These are phyloP conservation scores for Elanus axillaris DNA, from an alignment of 2,113 vertebrate species.

Conservation along the genomic window DNA sequence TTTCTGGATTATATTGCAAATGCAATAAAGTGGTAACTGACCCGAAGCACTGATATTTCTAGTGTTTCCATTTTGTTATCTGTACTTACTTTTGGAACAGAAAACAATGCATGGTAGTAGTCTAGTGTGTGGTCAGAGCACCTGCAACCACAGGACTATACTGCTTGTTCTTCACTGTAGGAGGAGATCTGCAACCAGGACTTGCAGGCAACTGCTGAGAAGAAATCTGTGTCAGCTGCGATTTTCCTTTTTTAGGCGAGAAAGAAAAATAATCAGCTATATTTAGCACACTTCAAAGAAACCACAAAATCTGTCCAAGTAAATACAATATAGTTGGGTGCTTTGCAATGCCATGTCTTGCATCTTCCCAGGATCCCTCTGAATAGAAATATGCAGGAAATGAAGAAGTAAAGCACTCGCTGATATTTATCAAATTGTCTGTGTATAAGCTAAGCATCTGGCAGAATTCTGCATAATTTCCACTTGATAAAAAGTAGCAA, in stretches of 20 bases:
- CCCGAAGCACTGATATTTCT: not conserved
- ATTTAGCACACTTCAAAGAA: conserved; percentile 47
- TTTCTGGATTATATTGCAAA: not conserved
- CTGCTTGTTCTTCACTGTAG: not conserved
- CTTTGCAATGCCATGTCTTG: not conserved
- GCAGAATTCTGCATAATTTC: not conserved
- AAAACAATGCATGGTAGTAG: not conserved
- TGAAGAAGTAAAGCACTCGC: not conserved
- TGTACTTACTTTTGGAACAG: not conserved
- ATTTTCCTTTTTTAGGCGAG: conserved; percentile 2
- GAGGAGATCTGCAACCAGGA: not conserved
- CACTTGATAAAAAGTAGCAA: not conserved
- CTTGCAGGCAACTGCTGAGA: conserved; percentile 10
- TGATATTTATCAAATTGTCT: not conserved
- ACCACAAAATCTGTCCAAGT: not conserved
- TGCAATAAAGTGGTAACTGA: not conserved
- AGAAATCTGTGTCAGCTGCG: conserved; percentile 55
- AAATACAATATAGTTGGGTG: not conserved
- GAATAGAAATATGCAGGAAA: not conserved
- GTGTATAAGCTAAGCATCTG: not conserved
- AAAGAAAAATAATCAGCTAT: conserved; percentile 41
- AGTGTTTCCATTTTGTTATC: not conserved
- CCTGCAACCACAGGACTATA: not conserved
- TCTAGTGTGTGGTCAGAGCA: not conserved
- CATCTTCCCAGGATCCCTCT: not conserved